Evolutionary conservation across 2,797 vertebrate genomes (phyloP), one percentile per base, ranked within the genome.

Genomic region (Falco naumanni): DNA sequence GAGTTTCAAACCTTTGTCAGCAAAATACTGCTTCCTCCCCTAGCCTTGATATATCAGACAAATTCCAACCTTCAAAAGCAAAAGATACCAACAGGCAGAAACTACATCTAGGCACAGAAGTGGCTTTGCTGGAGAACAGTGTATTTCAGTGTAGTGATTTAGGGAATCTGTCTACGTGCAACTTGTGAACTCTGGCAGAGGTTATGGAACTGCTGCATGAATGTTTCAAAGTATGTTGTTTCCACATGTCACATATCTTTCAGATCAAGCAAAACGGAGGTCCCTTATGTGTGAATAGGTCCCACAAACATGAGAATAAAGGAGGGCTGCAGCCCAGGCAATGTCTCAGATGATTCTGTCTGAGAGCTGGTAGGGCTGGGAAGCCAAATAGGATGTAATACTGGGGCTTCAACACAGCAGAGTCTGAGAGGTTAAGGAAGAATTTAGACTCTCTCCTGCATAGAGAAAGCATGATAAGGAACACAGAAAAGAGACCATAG

Each of bases 181-280:
- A 18, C 87, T 59, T 51, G 57, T 91, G 95, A 96, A 91, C 96
- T 78, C 92, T 61, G 80, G 59, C 80, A 76, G 79, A 94, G 96
- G 90, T 88, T 95, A 89, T 3, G 0, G 90, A 94, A 65, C 92
- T 93, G 77, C 93, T 69, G 66, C 39, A 20, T 43, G 51, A 84
- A 71, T 79, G 86, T 93, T 96, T 95, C 92, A 94, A 95, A 92
- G 95, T 65, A 7, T 63, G 91, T 90, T 93, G 50, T 89, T 94
- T 90, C 77, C 90, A 79, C 61, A 1, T 86, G 94, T 90, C 92
- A 93, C 17, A 0, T 33, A 63, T 47, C 94, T 89, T 81, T 96
- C 89, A 94, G 90, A 96, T 95, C 63, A 69, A 92, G 77, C 39
- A 33, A 79, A 90, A 80, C 69, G 69, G 92, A 90, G 76, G 88